Evolutionary conservation across 1,140 invertebrate genomes (phyloP).

Genomic region (Oncopodura yosiiana): DNA sequence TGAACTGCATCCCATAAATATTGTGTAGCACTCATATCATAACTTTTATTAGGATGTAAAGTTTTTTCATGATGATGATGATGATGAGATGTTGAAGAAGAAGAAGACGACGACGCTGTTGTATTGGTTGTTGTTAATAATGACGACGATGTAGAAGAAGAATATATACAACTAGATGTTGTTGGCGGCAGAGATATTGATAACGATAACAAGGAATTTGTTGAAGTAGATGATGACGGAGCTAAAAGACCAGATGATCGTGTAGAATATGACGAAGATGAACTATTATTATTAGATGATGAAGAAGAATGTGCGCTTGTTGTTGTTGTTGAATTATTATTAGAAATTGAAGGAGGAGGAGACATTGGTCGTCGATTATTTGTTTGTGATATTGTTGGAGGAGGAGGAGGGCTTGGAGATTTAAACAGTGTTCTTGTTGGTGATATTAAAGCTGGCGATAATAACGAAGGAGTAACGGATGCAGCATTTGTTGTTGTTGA

Average conservation of each 20-base stretch:
- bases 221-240: no score
- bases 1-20: conserved; percentile 33
- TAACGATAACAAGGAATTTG: no score
- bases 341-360: no score
- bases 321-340: no score
- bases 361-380: no score
- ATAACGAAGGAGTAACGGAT: neutral
- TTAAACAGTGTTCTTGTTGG: neutral
- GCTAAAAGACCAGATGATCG: no score
- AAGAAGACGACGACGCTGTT: neutral
- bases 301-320: no score
- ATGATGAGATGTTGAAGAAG: neutral
- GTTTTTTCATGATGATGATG: neutral
- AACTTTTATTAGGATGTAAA: conserved; percentile 5
- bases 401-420: neutral
- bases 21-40: conserved; percentile 27
- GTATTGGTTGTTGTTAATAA: conserved; percentile 1
- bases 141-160: conserved; percentile 1
- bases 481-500: neutral
- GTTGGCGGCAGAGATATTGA: no score
- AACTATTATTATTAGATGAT: no score
- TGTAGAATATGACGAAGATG: no score
- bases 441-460: conserved; percentile 12
- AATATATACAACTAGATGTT: no score
- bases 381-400: neutral